Evolutionary conservation across 2,888 invertebrate species (phyloP).

Genomic region (Chrysolina americana): DNA sequence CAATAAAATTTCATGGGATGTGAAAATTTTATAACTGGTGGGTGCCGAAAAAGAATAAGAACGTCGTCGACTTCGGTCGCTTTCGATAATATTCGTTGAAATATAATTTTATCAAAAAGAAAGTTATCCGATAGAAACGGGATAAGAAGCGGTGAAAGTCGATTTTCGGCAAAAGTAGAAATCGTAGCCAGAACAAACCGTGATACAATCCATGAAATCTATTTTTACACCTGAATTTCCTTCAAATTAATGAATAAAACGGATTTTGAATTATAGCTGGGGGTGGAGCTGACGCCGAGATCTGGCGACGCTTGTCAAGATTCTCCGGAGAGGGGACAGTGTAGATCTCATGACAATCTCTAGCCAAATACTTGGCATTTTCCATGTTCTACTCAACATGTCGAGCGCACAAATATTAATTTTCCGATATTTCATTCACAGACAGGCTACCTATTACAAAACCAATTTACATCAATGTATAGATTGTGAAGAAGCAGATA

Average conservation of each 20-base stretch:
- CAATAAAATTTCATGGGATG: slow-evolving; percentile 64
- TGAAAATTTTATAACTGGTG: slow-evolving; percentile 63
- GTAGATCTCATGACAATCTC: slow-evolving; percentile 48
- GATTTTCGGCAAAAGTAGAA: slow-evolving; percentile 22
- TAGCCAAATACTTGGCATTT: slow-evolving; percentile 51
- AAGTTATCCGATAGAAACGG: slow-evolving; percentile 51
- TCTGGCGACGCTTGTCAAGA: slow-evolving; percentile 15
- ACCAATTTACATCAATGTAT: no score
- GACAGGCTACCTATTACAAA: no score
- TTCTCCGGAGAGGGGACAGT: slow-evolving; percentile 26
- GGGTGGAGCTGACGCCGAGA: slow-evolving; percentile 50
- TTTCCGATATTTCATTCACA: no score
- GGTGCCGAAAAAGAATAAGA: slow-evolving; percentile 62
- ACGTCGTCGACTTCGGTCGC: slow-evolving; percentile 58
- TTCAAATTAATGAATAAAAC: slow-evolving; percentile 35
- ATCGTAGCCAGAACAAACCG: slow-evolving; percentile 7
- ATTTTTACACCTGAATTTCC: slow-evolving; percentile 40
- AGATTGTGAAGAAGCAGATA: no score
- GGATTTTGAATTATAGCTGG: slow-evolving; percentile 45
- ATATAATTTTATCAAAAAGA: slow-evolving; percentile 58
- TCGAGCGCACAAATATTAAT: no score
- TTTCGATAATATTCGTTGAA: slow-evolving; percentile 63
- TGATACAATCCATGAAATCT: slow-evolving; percentile 30
- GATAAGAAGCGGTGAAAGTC: slow-evolving; percentile 8
- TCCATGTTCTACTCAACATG: neutral